phyloP scores from a whole-genome alignment of 2,113 vertebrate genomes.

The Quiscalus mexicanus region DNA sequence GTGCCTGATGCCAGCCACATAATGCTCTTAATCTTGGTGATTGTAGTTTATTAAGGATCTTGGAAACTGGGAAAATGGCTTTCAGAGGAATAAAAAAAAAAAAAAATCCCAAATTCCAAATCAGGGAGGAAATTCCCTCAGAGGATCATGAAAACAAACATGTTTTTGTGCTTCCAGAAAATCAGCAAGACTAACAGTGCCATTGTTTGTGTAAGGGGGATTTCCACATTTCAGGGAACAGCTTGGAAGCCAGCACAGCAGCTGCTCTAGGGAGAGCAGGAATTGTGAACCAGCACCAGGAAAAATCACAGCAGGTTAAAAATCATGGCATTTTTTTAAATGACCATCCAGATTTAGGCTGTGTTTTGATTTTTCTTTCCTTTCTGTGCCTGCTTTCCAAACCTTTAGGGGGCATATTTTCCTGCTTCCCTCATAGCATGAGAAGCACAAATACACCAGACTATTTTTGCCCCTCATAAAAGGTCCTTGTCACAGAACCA shows the following conservation, averaged over 20 bases:
- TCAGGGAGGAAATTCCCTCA: slow-evolving; percentile 75
- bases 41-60: slow-evolving; percentile 55
- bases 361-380: not conserved
- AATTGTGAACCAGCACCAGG: not conserved
- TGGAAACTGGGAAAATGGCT: slow-evolving; percentile 65
- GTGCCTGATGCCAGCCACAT: not conserved
- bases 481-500: not conserved
- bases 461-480: not conserved
- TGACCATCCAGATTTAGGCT: not conserved
- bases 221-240: slow-evolving; percentile 75
- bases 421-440: not conserved
- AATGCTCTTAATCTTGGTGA: slow-evolving; percentile 40
- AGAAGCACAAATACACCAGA: not conserved
- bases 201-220: slow-evolving; percentile 71
- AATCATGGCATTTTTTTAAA: not conserved
- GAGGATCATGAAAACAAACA: slow-evolving; percentile 77
- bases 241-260: slow-evolving; percentile 9
- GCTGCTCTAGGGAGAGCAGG: not conserved
- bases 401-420: not conserved
- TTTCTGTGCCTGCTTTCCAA: not conserved
- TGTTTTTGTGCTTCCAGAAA: slow-evolving; percentile 73
- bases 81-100: slow-evolving; percentile 12
- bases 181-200: slow-evolving; percentile 59
- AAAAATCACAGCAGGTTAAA: not conserved
- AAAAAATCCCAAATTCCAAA: not conserved